Evolutionary conservation across 2,888 invertebrate genomes (phyloP).

Genomic region (Saturnia japonica): DNA sequence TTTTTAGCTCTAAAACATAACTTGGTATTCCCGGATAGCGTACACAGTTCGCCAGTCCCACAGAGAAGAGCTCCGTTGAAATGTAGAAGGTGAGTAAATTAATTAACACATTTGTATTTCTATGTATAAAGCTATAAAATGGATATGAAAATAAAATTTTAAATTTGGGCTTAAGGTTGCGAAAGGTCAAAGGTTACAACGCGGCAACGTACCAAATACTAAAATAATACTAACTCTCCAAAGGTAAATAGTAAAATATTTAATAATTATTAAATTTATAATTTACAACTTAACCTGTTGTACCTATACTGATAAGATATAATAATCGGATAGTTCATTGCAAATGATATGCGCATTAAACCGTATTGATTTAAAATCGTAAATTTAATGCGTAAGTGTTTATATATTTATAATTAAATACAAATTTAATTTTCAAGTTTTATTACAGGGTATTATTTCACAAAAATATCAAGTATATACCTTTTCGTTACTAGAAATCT

Average conservation of each 20-base stretch:
- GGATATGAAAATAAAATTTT: too few species aligned
- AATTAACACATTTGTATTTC: background rate
- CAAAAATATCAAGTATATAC: background rate
- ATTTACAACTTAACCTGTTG: background rate
- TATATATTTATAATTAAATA: background rate
- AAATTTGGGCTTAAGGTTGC: background rate
- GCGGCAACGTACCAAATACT: background rate
- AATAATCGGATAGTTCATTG: background rate
- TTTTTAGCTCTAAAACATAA: conserved; percentile 90
- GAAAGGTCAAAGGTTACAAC: background rate
- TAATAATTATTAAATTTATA: background rate
- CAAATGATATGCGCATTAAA: background rate
- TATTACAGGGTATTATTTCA: background rate
- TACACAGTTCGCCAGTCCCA: conserved; percentile 88
- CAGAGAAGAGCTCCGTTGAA: conserved; percentile 84
- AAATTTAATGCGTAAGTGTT: background rate
- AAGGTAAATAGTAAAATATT: background rate
- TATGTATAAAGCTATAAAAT: background rate
- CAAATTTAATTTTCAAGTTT: background rate
- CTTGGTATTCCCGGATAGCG: conserved; percentile 90
- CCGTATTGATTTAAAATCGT: background rate
- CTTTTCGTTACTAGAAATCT: background rate
- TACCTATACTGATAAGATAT: background rate
- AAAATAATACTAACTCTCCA: background rate
- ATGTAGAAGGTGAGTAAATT: conserved; percentile 78